A percentile compares a stretch with the other conserved stretches of the same genome.
Conservation (phyloP, 2,113 vertebrate species). For the Microtus montanus region DNA sequence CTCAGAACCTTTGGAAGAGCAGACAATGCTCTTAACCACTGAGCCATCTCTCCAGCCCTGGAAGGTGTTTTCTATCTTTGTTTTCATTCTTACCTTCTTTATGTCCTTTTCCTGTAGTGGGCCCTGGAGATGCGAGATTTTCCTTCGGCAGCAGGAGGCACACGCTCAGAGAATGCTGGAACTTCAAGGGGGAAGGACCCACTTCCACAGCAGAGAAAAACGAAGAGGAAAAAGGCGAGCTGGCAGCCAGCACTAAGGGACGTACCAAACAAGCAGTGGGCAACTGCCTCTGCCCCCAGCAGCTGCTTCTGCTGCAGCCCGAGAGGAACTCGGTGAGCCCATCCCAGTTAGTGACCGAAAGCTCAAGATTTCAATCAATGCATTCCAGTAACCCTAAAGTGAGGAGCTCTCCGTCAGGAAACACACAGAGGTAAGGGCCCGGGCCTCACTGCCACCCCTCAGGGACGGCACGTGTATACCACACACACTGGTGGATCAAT, state of each 20-base stretch:
- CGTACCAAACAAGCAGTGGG: constrained; percentile 80
- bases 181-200: constrained; percentile 89
- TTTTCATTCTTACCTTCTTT: constrained; percentile 64
- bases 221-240: constrained; percentile 89
- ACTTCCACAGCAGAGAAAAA: constrained; percentile 90
- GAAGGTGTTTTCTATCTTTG: constrained; percentile 35
- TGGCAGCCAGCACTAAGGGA: constrained; percentile 85
- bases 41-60: no score
- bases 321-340: constrained; percentile 89
- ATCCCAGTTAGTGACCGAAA: constrained; percentile 86
- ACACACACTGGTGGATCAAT: rapidly evolving
- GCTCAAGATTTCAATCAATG: constrained; percentile 94
- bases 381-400: constrained; percentile 97
- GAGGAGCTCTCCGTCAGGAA: constrained; percentile 94
- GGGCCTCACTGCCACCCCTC: background rate
- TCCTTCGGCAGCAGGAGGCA: constrained; percentile 89
- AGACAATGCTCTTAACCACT: no score
- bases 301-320: constrained; percentile 75
- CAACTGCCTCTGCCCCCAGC: constrained; percentile 79
- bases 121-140: constrained; percentile 93
- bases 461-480: rapidly evolving
- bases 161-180: constrained; percentile 92
- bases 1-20: no score
- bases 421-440: constrained; percentile 90
- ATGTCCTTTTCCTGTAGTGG: constrained; percentile 82